Percentiles rank a stretch among this genome's conserved stretches.
These are phyloP conservation scores for Bubalus kerabau DNA, from an alignment of 2,113 vertebrate genomes.

Conservation along the genomic window DNA sequence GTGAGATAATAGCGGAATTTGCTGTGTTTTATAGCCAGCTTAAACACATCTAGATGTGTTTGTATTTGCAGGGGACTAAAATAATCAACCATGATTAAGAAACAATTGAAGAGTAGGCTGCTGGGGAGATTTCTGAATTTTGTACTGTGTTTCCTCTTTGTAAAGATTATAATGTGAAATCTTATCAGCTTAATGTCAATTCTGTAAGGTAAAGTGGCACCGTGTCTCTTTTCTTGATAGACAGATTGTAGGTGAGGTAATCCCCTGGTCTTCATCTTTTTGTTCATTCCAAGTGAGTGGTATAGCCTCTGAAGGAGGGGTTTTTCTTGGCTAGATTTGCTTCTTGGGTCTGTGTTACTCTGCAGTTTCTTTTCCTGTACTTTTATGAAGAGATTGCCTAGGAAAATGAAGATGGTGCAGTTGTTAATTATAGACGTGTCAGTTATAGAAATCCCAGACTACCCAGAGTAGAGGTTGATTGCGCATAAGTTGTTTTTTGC, in stretches of 20 bases:
- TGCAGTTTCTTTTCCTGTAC: background rate
- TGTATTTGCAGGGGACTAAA: background rate
- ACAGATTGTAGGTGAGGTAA: background rate
- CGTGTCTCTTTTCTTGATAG: background rate
- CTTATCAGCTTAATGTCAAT: background rate
- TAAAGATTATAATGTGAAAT: background rate
- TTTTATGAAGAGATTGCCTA: background rate
- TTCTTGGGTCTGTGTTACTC: background rate
- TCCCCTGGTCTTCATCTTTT: background rate
- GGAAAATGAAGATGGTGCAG: background rate
- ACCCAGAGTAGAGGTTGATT: background rate
- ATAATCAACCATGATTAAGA: background rate
- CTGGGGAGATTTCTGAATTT: background rate
- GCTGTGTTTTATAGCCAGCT: background rate
- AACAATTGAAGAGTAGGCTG: background rate
- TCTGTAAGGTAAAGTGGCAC: background rate
- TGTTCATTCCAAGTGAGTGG: background rate
- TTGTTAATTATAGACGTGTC: background rate
- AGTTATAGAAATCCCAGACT: background rate
- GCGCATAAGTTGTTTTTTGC: background rate
- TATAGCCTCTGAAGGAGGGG: background rate
- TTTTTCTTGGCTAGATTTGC: background rate
- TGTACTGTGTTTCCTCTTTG: background rate
- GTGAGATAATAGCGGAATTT: background rate
- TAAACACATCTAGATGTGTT: background rate